These are phyloP conservation scores for Orbicella faveolata DNA, from an alignment of 64 coral and sea anemone species.

Conservation along the genomic window DNA sequence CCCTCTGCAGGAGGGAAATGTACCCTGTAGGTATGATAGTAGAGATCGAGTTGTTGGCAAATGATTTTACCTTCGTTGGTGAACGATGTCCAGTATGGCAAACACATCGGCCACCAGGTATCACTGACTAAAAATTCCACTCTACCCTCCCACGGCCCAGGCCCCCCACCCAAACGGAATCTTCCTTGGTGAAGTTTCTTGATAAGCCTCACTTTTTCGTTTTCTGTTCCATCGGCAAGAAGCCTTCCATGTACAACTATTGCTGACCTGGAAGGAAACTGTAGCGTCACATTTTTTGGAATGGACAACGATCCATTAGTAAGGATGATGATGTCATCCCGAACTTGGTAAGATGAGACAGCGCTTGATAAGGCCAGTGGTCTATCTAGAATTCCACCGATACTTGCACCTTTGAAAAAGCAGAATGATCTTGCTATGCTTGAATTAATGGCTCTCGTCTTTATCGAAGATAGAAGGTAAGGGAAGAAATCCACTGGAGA, in stretches of 20 bases:
- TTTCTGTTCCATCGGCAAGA: conserved; percentile 27
- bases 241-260: conserved; percentile 73
- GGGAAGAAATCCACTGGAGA: conserved; percentile 62
- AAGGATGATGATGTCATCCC: conserved; percentile 62
- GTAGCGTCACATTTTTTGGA: conserved; percentile 59
- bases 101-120: conserved; percentile 66
- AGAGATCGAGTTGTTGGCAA: conserved; percentile 62
- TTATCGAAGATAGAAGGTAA: conserved; percentile 8
- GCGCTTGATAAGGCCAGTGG: not conserved
- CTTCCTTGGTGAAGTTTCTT: not conserved
- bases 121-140: conserved; percentile 49
- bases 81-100: not conserved
- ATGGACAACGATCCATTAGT: conserved; percentile 55
- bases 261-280: conserved; percentile 53
- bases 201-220: conserved; percentile 56
- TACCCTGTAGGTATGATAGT: not conserved
- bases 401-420: conserved; percentile 35
- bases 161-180: conserved; percentile 59
- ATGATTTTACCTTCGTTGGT: conserved; percentile 36
- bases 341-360: conserved; percentile 55
- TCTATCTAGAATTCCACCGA: conserved; percentile 59
- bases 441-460: not conserved
- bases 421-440: conserved; percentile 37
- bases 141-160: conserved; percentile 73
- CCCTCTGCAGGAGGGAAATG: conserved; percentile 8